Conservation (phyloP, 2,113 vertebrate species). For the Carassius auratus region DNA sequence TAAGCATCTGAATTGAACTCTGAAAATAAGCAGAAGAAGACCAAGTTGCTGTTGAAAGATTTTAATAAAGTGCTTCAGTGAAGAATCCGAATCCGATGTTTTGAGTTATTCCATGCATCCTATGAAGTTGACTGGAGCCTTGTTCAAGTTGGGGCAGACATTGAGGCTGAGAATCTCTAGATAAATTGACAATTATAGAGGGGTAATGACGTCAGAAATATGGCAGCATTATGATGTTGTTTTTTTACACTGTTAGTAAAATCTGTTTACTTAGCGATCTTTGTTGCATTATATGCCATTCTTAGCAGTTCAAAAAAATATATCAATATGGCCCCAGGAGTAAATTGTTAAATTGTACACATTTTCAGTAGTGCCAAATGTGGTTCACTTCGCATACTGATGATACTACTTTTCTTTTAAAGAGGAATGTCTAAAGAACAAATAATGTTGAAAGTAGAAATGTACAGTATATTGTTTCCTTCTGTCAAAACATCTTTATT, state of each 20-base stretch:
- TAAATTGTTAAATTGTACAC: neutral
- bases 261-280: neutral
- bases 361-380: neutral
- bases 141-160: too few relatives aligned
- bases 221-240: neutral
- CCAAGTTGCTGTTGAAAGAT: too few relatives aligned
- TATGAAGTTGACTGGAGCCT: too few relatives aligned
- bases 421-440: neutral
- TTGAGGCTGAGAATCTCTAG: too few relatives aligned
- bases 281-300: neutral
- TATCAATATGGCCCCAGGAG: neutral
- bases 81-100: too few relatives aligned
- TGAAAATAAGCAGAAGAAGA: too few relatives aligned
- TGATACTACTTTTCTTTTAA: neutral
- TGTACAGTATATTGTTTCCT: too few relatives aligned
- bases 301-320: neutral
- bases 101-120: too few relatives aligned
- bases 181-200: neutral
- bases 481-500: too few relatives aligned
- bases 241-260: neutral
- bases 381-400: neutral
- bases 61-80: too few relatives aligned
- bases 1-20: too few relatives aligned
- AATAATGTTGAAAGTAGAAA: neutral
- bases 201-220: neutral